phyloP scores from a whole-genome alignment of 2,888 invertebrate species.

The Polyommatus icarus region DNA sequence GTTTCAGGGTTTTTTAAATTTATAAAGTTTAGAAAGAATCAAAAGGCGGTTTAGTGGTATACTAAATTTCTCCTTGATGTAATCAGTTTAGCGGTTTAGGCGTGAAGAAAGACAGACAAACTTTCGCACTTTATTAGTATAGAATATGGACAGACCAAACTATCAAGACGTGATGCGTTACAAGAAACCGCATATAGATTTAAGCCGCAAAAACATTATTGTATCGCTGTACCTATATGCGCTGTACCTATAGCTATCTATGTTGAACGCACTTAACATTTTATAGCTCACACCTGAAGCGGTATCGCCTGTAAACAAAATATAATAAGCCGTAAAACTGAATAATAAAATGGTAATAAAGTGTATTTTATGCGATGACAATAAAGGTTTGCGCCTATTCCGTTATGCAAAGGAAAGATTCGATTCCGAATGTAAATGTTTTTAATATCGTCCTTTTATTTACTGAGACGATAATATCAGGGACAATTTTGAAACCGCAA shows the following conservation, averaged over 20 bases:
- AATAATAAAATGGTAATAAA: slow-evolving; percentile 40
- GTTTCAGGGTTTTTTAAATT: neutral
- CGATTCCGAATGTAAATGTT: slow-evolving; percentile 12
- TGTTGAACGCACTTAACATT: neutral
- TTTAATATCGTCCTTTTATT: slow-evolving; percentile 15
- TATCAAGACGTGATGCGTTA: too few species aligned
- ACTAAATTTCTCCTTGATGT: too few species aligned
- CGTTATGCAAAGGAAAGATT: slow-evolving; percentile 22
- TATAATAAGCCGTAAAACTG: slow-evolving; percentile 33
- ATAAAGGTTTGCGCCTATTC: slow-evolving; percentile 48
- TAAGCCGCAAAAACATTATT: too few species aligned
- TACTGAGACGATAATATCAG: neutral
- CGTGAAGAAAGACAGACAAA: too few species aligned
- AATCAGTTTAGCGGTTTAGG: too few species aligned
- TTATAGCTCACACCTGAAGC: slow-evolving; percentile 27
- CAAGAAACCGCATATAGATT: too few species aligned
- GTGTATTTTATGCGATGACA: slow-evolving; percentile 60
- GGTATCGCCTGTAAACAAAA: slow-evolving; percentile 26
- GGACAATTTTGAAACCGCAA: neutral
- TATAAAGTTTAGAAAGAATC: too few species aligned
- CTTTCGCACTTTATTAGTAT: too few species aligned
- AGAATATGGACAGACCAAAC: too few species aligned
- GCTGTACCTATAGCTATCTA: neutral
- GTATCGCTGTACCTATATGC: neutral
- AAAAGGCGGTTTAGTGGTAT: too few species aligned